Base-by-base conservation (phyloP, 2,113 vertebrate genomes). In the Pyrgilauda ruficollis region DNA sequence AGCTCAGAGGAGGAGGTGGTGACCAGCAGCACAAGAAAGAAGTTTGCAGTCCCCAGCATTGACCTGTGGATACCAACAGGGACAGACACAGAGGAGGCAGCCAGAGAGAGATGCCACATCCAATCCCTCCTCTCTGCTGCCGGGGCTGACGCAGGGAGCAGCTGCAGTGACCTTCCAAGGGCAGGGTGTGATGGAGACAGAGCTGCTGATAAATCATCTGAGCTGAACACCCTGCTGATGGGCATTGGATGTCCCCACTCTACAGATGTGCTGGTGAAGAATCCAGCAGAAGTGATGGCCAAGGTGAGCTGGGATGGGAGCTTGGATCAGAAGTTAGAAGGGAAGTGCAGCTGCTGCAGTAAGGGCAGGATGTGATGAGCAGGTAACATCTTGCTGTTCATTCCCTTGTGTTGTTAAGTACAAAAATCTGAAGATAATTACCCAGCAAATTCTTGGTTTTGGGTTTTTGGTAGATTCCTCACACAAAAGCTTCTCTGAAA, bases 61-160 rank as follows among this genome's bases (percentile, higher is more conserved):
- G 93, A 98, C 64, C 59, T 98, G 43, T 99, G 99, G 99, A 63
- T 98, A 16, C 99, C 99, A 2, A 91, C 95, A 41, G 46, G 41
- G 62, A 33, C 64, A 33, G 23, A n/a, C 12, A 4, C 1, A 0
- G 10, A 37, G 19, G 69, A 26, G 13, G 21, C 22, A 3, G 6
- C 18, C 23, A 79, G 24, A 16, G 53, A 41, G 2, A 80, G 31
- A 18, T 14, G 3, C 30, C 52, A 56, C 3, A 15, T 58, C 15
- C 37, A 92, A 0, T 39, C 75, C n/a, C 19, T 93, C 5, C 10
- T 28, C 62, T 75, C 46, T 22, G 61, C 76, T 8, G 7, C 1
- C 7, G 62, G 53, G 15, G 43, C 52, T 31, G 5, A 4, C 2
- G 11, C 39, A 19, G 58, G n/a, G 66, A 23, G 5, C 14, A 24